These are phyloP conservation scores for Meloidogyne hapla DNA, from an alignment of 1,140 invertebrate genomes.

Conservation along the genomic window DNA sequence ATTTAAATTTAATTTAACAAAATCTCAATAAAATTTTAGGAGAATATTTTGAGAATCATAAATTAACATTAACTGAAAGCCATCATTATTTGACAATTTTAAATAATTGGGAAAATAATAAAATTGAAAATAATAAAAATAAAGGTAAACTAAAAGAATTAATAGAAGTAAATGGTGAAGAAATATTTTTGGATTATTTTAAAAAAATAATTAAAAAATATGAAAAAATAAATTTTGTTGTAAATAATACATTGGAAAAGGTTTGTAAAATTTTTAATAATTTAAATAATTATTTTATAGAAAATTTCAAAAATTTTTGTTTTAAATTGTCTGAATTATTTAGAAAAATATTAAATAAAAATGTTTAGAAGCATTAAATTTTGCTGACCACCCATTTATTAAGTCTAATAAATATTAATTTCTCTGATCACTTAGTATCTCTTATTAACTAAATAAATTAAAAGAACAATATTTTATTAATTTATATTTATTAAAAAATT, in stretches of 20 bases:
- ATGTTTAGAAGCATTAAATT: too few relatives aligned
- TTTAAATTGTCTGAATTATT: too few relatives aligned
- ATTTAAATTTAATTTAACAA: too few relatives aligned
- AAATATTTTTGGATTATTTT: neutral
- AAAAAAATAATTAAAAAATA: neutral
- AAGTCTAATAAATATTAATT: too few relatives aligned
- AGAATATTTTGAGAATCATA: neutral
- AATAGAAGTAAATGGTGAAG: neutral
- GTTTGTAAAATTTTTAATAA: neutral
- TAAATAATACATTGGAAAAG: neutral
- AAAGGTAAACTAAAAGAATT: neutral
- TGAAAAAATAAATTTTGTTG: neutral
- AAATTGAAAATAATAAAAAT: neutral
- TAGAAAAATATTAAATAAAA: too few relatives aligned
- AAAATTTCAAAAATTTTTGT: too few relatives aligned
- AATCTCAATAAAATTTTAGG: neutral
- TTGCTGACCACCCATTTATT: too few relatives aligned
- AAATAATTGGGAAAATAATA: neutral
- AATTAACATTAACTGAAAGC: slow-evolving; percentile 6
- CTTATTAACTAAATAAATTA: too few relatives aligned
- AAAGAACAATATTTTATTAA: too few relatives aligned
- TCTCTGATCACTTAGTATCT: too few relatives aligned
- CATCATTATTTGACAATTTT: slow-evolving; percentile 6
- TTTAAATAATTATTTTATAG: too few relatives aligned
- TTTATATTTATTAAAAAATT: too few relatives aligned